phyloP scores from a whole-genome alignment of 1,140 invertebrate species.

The Scylla paramamosain region DNA sequence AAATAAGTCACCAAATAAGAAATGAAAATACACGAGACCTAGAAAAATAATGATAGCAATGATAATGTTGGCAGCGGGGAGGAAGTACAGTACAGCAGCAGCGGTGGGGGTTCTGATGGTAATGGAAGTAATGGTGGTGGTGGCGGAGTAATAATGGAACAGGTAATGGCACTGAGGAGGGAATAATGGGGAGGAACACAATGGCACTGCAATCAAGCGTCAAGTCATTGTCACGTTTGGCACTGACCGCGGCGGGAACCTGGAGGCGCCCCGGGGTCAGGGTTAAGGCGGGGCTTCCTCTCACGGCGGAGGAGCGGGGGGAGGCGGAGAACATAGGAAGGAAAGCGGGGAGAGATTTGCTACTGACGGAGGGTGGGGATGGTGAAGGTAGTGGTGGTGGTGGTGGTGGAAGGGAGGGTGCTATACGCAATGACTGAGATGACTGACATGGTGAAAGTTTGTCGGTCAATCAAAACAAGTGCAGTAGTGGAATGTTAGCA shows the following conservation, averaged over 20 bases:
- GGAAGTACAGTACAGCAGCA: no score
- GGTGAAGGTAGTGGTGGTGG: neutral
- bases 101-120: no score
- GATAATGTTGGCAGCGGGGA: no score
- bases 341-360: neutral
- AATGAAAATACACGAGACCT: no score
- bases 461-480: no score
- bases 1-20: no score
- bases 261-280: neutral
- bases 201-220: neutral
- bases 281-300: neutral
- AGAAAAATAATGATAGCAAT: no score
- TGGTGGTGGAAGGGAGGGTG: neutral
- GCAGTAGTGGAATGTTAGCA: no score
- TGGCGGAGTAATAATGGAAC: neutral
- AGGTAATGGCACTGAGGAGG: neutral
- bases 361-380: neutral
- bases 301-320: neutral
- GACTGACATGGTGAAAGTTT: no score
- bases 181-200: neutral
- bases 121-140: neutral
- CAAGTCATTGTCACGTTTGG: neutral
- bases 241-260: neutral
- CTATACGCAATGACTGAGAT: no score
- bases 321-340: neutral